These are phyloP conservation scores for Heterodera carotae DNA, from an alignment of 1,140 invertebrate genomes.

Conservation along the genomic window DNA sequence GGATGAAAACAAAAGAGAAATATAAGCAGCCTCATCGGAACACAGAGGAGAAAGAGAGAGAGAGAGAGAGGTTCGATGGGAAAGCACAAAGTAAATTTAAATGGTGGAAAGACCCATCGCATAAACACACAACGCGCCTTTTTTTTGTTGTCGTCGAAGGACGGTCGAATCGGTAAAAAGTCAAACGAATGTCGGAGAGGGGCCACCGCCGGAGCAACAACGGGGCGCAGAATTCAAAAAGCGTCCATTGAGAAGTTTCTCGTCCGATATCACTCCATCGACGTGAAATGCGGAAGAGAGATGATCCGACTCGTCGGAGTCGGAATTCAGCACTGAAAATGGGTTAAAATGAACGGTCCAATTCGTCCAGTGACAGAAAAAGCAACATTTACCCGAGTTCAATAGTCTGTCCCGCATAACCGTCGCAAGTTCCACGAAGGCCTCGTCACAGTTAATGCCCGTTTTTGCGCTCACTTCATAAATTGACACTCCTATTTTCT, in stretches of 20 bases:
- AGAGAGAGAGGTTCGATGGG: background rate
- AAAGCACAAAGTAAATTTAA: conserved; percentile 2
- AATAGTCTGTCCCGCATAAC: conserved; percentile 62
- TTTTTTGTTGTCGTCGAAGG: too few species aligned
- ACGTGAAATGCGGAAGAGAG: conserved; percentile 63
- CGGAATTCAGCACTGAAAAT: conserved; percentile 41
- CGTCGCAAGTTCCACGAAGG: conserved; percentile 58
- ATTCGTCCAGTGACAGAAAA: background rate
- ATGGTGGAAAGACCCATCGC: background rate
- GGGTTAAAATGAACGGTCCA: background rate
- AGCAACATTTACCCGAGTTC: conserved; percentile 41
- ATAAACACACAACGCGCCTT: background rate
- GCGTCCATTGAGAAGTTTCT: conserved; percentile 44
- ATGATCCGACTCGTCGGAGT: conserved; percentile 61
- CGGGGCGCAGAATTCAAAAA: conserved; percentile 22
- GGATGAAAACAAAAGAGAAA: background rate
- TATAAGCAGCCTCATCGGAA: background rate
- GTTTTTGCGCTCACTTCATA: conserved; percentile 66
- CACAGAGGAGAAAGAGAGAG: background rate
- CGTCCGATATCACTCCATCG: conserved; percentile 62
- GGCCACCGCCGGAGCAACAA: conserved; percentile 47
- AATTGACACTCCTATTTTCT: conserved; percentile 59
- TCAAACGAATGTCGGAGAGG: conserved; percentile 62
- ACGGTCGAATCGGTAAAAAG: background rate
- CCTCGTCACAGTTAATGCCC: conserved; percentile 64